phyloP scores from a whole-genome alignment of 2,888 invertebrate species.

The Ichneumoninae sp. region DNA sequence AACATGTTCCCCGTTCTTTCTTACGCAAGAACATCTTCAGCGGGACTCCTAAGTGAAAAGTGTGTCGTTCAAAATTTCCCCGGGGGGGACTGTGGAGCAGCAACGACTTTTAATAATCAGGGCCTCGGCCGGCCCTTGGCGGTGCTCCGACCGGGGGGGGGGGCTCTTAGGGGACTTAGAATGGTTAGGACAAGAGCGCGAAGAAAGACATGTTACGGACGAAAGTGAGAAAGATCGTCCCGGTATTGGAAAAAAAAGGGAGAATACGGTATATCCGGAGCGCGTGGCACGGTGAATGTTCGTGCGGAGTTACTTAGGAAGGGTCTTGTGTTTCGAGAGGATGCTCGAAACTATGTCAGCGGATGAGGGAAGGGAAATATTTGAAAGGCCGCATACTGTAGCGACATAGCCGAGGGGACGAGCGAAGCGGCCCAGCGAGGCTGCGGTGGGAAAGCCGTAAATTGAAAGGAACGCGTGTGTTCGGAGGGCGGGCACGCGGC shows the following conservation, averaged over 20 bases:
- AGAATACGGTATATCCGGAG: not conserved
- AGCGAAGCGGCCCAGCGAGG: not conserved
- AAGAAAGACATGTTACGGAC: not conserved
- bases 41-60: too few species aligned
- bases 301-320: not conserved
- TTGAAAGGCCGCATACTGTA: not conserved
- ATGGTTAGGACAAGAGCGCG: not conserved
- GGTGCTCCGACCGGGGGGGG: too few species aligned
- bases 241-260: not conserved
- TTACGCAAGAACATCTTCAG: too few species aligned
- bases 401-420: not conserved
- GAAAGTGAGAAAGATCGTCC: not conserved
- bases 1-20: too few species aligned
- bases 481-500: not conserved
- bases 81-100: too few species aligned
- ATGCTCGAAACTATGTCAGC: not conserved
- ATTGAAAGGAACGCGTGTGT: not conserved
- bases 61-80: too few species aligned
- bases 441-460: not conserved
- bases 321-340: not conserved
- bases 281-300: not conserved
- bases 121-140: not conserved
- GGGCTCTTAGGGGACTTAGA: not conserved
- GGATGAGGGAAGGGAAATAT: not conserved
- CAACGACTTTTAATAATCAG: not conserved